Base-by-base conservation (phyloP, 2,113 vertebrate genomes). In the Trematocara unimaculatum region DNA sequence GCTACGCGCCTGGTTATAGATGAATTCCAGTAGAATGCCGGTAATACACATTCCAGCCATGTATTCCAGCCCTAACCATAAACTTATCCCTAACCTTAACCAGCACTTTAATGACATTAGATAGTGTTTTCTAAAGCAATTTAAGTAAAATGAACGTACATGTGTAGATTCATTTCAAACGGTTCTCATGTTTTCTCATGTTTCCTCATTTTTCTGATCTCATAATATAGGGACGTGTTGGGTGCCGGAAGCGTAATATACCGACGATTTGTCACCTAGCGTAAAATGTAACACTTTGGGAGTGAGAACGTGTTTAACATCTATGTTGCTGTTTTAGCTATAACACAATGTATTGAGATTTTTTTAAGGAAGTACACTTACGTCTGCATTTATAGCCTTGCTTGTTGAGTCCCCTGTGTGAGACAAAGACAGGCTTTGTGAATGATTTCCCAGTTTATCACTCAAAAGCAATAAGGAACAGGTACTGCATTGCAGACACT, bases 321-420 rank as follows among this genome's bases (percentile, higher is more conserved):
- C 3, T 20, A 10, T 26, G 2, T 12, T 26, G n/a, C 31, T 29
- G 23, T 84, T 88, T 82, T 29, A 84, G 35, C 9, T 45, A 64
- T 5, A 23, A 33, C 23, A 83, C 10, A 86, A 67, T 83, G 11
- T 23, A 74, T 3, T 7, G 5, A 12, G 26, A 18, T 12, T 72
- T 49, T 77, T 42, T 42, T 18, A 47, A 77, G 5, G 23, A 3
- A 49, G 11, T 23, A 42, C 26, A 99, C 99, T 98, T 96, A 99
- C 98, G 98, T 93, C 98, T 98, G 96, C 98, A 99, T 94, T 99
- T 99, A 94, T 99, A 99, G 89, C 99, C 99, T 95, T 98, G 98
- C 90, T 99, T 99, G 96, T 99, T 99, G 91, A 99, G 97, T 26
- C 98, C 98, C 98, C 98, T 99, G 95, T 91, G 92, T 94, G 90